A percentile compares a stretch with the other conserved stretches of the same genome.
Conservation (phyloP, 2,113 vertebrate species). For the Gavialis gangeticus region DNA sequence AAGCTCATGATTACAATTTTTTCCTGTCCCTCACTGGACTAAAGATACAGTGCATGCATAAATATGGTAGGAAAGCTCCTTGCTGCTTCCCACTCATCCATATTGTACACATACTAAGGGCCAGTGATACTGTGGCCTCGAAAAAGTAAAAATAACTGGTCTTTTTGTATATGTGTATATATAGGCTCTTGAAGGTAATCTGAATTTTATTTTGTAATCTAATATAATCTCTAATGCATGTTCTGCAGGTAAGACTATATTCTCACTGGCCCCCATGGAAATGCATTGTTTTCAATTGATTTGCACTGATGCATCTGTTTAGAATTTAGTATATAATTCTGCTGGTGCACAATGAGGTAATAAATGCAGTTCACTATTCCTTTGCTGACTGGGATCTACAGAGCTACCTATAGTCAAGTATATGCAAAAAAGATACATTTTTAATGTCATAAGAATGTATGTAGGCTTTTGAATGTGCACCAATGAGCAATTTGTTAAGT, state of each 20-base stretch:
- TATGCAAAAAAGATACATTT: not conserved
- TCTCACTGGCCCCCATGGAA: not conserved
- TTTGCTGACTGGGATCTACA: too few species aligned
- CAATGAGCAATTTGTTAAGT: not conserved
- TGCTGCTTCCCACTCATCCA: not conserved
- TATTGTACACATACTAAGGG: not conserved
- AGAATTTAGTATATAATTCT: not conserved
- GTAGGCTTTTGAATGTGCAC: not conserved
- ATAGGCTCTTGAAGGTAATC: not conserved
- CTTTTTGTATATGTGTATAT: not conserved
- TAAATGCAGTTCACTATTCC: not conserved
- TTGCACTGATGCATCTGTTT: not conserved
- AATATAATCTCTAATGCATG: not conserved
- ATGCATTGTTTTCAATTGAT: not conserved
- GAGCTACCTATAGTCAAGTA: not conserved
- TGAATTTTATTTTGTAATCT: not conserved
- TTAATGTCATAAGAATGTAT: not conserved
- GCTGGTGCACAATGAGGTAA: not conserved
- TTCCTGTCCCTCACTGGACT: too few species aligned
- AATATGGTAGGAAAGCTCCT: not conserved
- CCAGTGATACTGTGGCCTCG: not conserved
- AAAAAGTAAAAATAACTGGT: not conserved
- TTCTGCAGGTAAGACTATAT: not conserved
- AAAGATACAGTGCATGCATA: not conserved
- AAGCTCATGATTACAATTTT: not conserved